phyloP scores from a whole-genome alignment of 2,113 vertebrate species.

The Notechis scutatus region DNA sequence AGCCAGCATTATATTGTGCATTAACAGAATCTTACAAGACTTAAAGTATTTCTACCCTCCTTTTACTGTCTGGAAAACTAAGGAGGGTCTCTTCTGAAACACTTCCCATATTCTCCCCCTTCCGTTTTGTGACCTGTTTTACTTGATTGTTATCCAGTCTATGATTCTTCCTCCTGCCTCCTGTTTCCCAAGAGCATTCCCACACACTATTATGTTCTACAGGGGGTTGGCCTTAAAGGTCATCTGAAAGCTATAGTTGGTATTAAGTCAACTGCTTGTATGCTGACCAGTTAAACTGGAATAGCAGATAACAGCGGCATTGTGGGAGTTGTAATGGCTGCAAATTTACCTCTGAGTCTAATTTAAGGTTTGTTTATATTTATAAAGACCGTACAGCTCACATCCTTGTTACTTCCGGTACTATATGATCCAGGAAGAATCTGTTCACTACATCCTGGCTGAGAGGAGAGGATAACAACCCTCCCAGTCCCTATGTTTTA shows the following conservation, averaged over 20 bases:
- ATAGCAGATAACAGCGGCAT: not conserved
- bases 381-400: not conserved
- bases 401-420: not conserved
- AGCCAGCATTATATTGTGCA: not conserved
- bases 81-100: not conserved
- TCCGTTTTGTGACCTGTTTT: not conserved
- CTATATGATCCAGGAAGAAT: not conserved
- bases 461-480: not conserved
- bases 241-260: not conserved
- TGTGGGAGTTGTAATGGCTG: not conserved
- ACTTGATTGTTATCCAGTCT: not conserved
- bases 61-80: not conserved
- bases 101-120: not conserved
- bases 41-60: not conserved
- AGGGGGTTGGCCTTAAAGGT: not conserved
- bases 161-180: not conserved
- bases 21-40: not conserved
- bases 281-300: not conserved
- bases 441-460: not conserved
- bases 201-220: not conserved
- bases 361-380: not conserved
- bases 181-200: not conserved
- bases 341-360: not conserved
- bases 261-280: not conserved
- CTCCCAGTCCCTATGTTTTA: not conserved